Conservation (phyloP, 1,140 invertebrate genomes). For the Delia radicum region DNA sequence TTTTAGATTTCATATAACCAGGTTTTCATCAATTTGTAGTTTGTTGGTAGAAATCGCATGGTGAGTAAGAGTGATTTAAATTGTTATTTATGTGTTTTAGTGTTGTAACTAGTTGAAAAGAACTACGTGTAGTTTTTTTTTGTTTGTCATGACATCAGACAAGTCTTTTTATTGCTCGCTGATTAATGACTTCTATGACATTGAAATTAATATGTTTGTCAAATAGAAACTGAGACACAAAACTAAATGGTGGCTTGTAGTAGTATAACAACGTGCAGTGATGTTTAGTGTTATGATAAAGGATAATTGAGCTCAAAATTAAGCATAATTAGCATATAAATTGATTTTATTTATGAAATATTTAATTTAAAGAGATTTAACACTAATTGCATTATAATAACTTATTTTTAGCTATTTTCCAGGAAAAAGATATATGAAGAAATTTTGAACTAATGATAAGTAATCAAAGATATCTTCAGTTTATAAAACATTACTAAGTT, state of each 20-base stretch:
- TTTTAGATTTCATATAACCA: not conserved
- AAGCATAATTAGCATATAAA: too few species aligned
- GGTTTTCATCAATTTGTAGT: constrained; percentile 1
- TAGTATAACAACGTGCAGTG: too few species aligned
- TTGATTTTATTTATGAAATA: too few species aligned
- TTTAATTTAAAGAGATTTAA: too few species aligned
- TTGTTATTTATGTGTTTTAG: not conserved
- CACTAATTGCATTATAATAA: too few species aligned
- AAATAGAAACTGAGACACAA: not conserved
- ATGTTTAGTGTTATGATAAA: too few species aligned
- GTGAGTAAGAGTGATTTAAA: not conserved
- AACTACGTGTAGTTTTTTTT: not conserved
- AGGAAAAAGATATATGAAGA: too few species aligned
- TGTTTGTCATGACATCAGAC: not conserved
- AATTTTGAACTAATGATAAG: too few species aligned
- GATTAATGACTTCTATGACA: not conserved
- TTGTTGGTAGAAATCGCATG: not conserved
- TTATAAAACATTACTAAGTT: too few species aligned
- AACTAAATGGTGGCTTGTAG: not conserved
- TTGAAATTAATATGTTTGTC: constrained; percentile 2
- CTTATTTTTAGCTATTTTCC: too few species aligned
- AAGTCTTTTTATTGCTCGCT: constrained; percentile 4
- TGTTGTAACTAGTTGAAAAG: not conserved
- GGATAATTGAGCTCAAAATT: too few species aligned
- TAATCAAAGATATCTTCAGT: too few species aligned